Base-by-base conservation (phyloP, 2,797 vertebrate species). In the Squalus acanthias region DNA sequence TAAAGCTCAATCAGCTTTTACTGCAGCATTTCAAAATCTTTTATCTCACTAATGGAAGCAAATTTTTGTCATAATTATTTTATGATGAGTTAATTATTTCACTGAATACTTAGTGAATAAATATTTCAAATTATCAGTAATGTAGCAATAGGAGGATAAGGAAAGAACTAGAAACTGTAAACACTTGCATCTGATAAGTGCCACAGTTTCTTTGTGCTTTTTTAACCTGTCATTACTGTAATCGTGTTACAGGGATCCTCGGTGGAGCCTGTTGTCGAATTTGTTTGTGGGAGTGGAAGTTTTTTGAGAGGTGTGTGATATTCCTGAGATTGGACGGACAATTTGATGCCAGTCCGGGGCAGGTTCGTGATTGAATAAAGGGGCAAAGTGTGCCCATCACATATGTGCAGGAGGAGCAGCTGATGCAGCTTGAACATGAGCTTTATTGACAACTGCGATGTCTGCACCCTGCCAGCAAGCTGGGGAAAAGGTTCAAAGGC, bases 11-110 rank as follows among this genome's bases (percentile, higher is more conserved):
- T 74, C 69, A 72, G 8, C 69, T 95, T 95, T 72, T 95, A 72
- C 13, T 33, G 12, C 26, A 92, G 57, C 39, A 6, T 95, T 95
- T 95, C 50, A 76, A 95, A 95, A 76, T 57, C 33, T 29, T 65
- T 93, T 95, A 72, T 53, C 53, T 76, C 50, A 60, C 70, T 57
- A 76, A 95, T 76, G 94, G 50, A 74, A 95, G 50, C 4, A 76
- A 72, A 76, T 76, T 53, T 72, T 95, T 74, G 53, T 60, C 70
- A 57, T 76, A 76, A 95, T 95, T 72, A n/a, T 70, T 95, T 72
- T 95, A 50, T 95, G 67, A 72, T 70, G 69, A 70, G 93, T 33
- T 72, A 26, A 95, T 70, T 70, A 95, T 95, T 53, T 74, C 50
- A 74, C 69, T 53, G 46, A 74, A 95, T 57, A 74, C 39, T 15